Evolutionary conservation across 2,113 vertebrate species (phyloP).

Genomic region (Hylia prasina): DNA sequence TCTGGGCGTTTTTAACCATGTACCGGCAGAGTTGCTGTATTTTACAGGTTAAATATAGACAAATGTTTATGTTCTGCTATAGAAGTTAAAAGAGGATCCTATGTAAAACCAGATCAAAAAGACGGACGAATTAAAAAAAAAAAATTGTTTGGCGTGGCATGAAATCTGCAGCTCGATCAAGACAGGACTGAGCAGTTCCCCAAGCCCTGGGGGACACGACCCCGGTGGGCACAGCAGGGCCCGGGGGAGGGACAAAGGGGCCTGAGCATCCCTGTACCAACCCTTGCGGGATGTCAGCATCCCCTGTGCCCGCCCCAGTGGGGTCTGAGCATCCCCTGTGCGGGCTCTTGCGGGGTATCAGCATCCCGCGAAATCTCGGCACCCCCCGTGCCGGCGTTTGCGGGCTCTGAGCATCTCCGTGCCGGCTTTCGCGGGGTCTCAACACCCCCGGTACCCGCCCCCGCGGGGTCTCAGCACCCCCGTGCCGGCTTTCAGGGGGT

Average conservation of each 20-base stretch:
- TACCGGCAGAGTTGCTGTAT: fast-evolving
- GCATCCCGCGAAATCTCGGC: not conserved
- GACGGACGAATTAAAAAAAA: not conserved
- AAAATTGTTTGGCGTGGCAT: not conserved
- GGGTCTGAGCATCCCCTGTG: no score
- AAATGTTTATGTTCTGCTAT: not conserved
- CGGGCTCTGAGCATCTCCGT: not conserved
- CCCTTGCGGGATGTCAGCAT: not conserved
- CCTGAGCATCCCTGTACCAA: fast-evolving
- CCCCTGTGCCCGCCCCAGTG: fast-evolving
- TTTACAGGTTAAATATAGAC: not conserved
- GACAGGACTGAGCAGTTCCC: not conserved
- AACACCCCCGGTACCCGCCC: not conserved
- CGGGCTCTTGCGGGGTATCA: not conserved
- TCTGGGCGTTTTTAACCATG: not conserved
- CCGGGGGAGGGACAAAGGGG: no score
- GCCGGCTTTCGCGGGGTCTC: not conserved
- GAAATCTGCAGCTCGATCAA: not conserved
- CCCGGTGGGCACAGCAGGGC: not conserved
- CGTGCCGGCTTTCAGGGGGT: no score
- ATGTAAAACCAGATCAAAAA: not conserved
- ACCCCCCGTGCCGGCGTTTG: no score
- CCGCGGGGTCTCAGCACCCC: no score
- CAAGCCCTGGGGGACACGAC: fast-evolving
- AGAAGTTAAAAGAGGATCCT: not conserved